Evolutionary conservation across 1,140 invertebrate genomes (phyloP), one percentile per base, ranked within the genome.

Genomic region (Eufriesea mexicana): DNA sequence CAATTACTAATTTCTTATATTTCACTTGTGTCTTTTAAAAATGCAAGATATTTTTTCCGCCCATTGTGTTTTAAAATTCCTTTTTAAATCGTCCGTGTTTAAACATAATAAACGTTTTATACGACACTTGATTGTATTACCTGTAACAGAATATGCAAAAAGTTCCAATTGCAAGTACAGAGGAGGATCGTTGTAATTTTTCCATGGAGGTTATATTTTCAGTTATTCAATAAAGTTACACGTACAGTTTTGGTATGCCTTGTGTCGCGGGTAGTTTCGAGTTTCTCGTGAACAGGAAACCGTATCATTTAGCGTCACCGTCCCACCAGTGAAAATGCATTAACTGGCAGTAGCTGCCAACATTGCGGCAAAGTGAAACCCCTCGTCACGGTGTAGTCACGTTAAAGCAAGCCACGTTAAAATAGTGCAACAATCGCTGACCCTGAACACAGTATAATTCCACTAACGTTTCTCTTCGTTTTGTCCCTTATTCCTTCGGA

Each of bases 341-440:
- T 73, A 83, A 66, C 76, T 77, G 71, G 67, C 74, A 84, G 57
- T 57, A 45, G 78, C 59, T 59, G 72, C 57, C 80, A 64, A 85
- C 73, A 82, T 67, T 77, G 73, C 57, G 80, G 75, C 72, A 67
- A 86, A 59, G 71, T 85, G 84, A 86, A 82, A 86, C 59, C 61
- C 79, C 49, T 49, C 71, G 83, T 86, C 78, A 82, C 84, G 67
- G 47, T 72, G 45, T 57, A 81, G 66, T 81, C 54, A n/a, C 45
- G 68, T 81, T 86, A 75, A 85, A 85, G 77, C 59, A 66, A 80
- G 68, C 57, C 47, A 10, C 47, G 59, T 82, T 67, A 55, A 82
- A 85, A 79, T 77, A 82, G 70, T 70, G 54, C 45, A 67, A 81
- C 67, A 86, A 73, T 86, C 61, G 49, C 54, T 23, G n/a, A 45